Conservation (phyloP, 2,797 vertebrate genomes). For the Coccyzus lansbergi region DNA sequence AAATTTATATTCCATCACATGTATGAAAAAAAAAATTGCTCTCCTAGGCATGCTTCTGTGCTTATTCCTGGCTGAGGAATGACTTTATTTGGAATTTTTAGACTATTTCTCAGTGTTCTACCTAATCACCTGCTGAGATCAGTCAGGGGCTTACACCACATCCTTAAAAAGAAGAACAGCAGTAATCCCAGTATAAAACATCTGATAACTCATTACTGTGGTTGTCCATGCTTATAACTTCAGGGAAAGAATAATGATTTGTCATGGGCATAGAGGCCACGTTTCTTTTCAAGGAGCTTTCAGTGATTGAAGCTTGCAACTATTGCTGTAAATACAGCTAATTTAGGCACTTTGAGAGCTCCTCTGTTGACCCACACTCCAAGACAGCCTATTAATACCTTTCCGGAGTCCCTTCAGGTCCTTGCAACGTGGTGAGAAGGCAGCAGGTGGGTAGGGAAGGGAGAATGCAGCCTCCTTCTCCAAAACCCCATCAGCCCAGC, state of each 20-base stretch:
- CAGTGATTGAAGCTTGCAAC: not conserved
- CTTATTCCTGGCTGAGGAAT: not conserved
- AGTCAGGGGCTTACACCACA: not conserved
- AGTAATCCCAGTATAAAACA: not conserved
- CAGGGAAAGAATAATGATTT: slow-evolving; percentile 18
- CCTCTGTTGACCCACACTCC: not conserved
- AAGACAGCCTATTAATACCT: slow-evolving; percentile 6
- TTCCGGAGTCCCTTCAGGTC: not conserved
- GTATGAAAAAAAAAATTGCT: not conserved
- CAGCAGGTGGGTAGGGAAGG: slow-evolving; percentile 10
- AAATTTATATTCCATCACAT: not conserved
- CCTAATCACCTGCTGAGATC: not conserved
- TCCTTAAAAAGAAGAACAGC: not conserved
- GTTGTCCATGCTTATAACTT: not conserved
- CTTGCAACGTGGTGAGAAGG: not conserved
- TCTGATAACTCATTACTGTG: not conserved
- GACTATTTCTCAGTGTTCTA: not conserved
- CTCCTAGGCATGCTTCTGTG: not conserved
- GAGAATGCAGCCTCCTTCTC: not conserved
- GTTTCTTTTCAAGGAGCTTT: not conserved
- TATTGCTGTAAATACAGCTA: not conserved
- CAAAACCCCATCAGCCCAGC: not conserved
- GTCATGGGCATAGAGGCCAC: not conserved
- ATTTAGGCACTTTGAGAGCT: not conserved
- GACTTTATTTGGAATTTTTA: not conserved